Base-by-base conservation (phyloP, 2,888 invertebrate genomes). In the Leucozona laternaria region DNA sequence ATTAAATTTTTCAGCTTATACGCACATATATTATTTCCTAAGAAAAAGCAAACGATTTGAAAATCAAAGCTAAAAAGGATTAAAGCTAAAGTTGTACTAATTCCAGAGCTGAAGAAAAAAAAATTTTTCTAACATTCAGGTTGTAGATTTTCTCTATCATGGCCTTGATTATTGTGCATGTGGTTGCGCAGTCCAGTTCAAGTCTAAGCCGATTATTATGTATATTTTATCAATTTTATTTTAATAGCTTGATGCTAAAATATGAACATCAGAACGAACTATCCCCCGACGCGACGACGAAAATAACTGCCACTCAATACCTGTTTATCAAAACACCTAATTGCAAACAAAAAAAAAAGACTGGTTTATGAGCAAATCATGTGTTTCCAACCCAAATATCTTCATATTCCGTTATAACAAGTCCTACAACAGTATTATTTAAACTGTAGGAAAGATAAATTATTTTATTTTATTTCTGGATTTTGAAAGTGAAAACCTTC, bases 401-500 rank as follows among this genome's bases (percentile, higher is more conserved):
- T 48, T 22, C 40, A 22, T 34, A 50, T 75, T 55, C 62, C 70
- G 77, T 58, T 58, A 58, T 37, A 58, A 58, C 58, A 58, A 58
- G 34, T 58, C 20, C 31, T 57, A 15, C 7, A 22, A 17, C n/a
- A 64, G 48, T 72, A 50, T 71, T 70, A 37, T 77, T 53, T 57
- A 57, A 71, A 31, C 72, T 48, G 64, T 11, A 20, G 15, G 15
- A 15, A 25, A 25, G 1, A 37, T 57, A 5, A 5, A 28, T 31
- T 15, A 17, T 60, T 25, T 55, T 10, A 17, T 75, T 28, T 68
- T 28, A 20, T 62, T 20, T 53, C 60, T 55, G 37, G 50, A 55
- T 50, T 50, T 31, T 22, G 64, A 77, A 78, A 82, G 82, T 82
- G 82, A 81, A 81, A 81, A 77, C 5, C 48, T 71, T 76, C 57